Evolutionary conservation across 2,888 invertebrate genomes (phyloP), one percentile per base, ranked within the genome.

Genomic region (Lasioglossum morio): DNA sequence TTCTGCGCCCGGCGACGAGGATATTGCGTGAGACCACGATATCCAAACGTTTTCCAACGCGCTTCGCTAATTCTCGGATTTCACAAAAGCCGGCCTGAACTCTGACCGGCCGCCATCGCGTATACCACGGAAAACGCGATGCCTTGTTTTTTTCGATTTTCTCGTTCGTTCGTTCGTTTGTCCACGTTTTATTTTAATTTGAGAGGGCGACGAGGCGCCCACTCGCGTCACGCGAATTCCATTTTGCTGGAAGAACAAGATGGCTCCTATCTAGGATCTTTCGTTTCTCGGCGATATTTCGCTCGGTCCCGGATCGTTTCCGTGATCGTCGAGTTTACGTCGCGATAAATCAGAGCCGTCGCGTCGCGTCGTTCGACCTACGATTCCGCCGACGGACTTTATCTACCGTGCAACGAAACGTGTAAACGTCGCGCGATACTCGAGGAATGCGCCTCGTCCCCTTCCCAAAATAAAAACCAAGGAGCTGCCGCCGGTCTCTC

Each of bases 41-140:
- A 30, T 23, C 3, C 37, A 60, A 73, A 66, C 63, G 46, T 72
- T 85, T 85, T 10, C 23, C 69, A n/a, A 27, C 60, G 73, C 69
- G 85, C 73, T 79, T 84, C 77, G 85, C 80, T 79, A 84, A 84
- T 85, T 85, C 79, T 80, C 73, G 73, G 57, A 79, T 85, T 79
- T 70, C 77, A 53, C 85, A 85, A 85, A 66, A 85, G 85, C 69
- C 40, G 43, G 60, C 66, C 19, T 14, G 72, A 84, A 85, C 77
- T 83, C 48, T 74, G 74, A 83, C 72, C 66, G 30, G 0, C 19
- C 72, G 66, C 12, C n/a, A 57, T 66, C 27, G 43, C 72, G 75
- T 23, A 72, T 60, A 75, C 73, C 23, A 27, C 10, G 43, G 66
- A 46, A 46, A 30, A 34, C 48, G 12, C 23, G 27, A 16, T 5